Conservation (phyloP, 2,888 invertebrate genomes). For the Calliopum simillimum region DNA sequence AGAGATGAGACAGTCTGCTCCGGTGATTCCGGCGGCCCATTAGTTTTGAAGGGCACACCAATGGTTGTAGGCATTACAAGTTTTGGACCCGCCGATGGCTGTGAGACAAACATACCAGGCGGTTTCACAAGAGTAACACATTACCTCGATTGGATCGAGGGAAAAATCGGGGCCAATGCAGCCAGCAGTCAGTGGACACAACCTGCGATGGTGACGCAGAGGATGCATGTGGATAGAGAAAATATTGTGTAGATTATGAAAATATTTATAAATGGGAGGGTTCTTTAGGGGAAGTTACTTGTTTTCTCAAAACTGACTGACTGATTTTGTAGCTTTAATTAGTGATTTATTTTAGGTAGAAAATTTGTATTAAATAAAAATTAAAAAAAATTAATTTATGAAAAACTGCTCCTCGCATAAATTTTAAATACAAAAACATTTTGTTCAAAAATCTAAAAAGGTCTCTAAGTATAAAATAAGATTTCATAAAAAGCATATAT, state of each 20-base stretch:
- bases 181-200: neutral
- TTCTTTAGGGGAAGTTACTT: neutral
- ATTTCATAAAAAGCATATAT: too few species aligned
- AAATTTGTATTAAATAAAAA: conserved; percentile 13
- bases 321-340: conserved; percentile 44
- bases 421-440: neutral
- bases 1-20: conserved; percentile 63
- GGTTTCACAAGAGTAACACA: conserved; percentile 64
- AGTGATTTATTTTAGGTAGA: conserved; percentile 29
- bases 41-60: conserved; percentile 59
- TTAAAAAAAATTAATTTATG: neutral
- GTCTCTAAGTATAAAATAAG: too few species aligned
- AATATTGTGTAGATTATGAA: conserved; percentile 8
- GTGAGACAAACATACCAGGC: conserved; percentile 62
- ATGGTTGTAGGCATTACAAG: conserved; percentile 65
- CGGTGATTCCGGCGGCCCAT: conserved; percentile 66
- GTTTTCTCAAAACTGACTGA: conserved; percentile 25
- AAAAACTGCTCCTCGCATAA: neutral
- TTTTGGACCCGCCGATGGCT: conserved; percentile 63
- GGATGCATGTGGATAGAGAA: conserved; percentile 15
- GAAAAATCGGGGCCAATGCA: conserved; percentile 56
- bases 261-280: neutral
- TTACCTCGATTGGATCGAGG: conserved; percentile 63
- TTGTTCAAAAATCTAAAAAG: too few species aligned
- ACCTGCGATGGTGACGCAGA: conserved; percentile 17